phyloP scores from a whole-genome alignment of 2,888 invertebrate genomes.

The Agrotis puta region DNA sequence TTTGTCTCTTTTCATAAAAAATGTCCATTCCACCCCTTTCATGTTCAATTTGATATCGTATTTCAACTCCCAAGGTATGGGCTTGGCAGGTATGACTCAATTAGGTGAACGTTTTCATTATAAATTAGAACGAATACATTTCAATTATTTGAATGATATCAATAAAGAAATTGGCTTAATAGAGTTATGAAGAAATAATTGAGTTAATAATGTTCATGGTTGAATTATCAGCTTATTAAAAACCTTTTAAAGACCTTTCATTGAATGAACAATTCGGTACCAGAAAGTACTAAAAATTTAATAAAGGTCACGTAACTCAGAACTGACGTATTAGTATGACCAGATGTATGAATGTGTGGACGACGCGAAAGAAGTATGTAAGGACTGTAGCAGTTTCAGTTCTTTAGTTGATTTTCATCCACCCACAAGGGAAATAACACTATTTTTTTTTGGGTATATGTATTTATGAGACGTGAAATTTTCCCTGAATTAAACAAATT shows the following conservation, averaged over 20 bases:
- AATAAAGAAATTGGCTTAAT: neutral
- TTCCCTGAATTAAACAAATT: neutral
- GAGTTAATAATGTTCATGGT: no score
- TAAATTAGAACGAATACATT: constrained; percentile 4
- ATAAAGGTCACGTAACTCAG: no score
- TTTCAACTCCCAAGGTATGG: constrained; percentile 39
- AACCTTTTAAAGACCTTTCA: neutral
- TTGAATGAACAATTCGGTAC: no score
- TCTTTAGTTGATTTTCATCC: no score
- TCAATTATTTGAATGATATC: constrained; percentile 1
- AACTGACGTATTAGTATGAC: no score
- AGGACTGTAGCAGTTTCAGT: no score
- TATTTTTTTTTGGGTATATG: no score
- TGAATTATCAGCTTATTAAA: neutral
- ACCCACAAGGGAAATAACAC: no score
- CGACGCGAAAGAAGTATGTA: no score
- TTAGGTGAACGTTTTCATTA: constrained; percentile 26
- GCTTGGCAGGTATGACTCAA: constrained; percentile 36
- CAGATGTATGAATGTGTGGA: no score
- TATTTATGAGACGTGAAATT: neutral
- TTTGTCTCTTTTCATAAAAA: neutral
- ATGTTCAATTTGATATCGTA: constrained; percentile 24
- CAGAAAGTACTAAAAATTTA: no score
- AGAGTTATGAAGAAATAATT: neutral
- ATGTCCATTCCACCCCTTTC: constrained; percentile 1